Evolutionary conservation across 2,113 vertebrate species (phyloP).

Genomic region (Taurulus bubalis): DNA sequence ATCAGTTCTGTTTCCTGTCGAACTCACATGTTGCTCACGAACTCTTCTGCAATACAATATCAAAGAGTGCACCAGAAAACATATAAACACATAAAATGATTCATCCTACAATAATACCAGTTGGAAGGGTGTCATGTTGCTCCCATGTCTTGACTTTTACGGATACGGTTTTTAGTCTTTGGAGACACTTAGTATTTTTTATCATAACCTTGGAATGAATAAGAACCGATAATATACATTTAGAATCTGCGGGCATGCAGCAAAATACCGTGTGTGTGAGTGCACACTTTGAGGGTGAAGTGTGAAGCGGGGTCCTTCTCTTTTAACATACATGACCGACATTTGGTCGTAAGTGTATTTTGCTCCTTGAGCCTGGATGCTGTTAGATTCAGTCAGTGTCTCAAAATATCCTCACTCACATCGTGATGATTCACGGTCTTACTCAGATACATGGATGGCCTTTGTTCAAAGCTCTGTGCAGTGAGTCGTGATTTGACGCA

Average conservation of each 20-base stretch:
- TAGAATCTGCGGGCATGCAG: constrained; percentile 13
- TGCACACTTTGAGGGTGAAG: not conserved
- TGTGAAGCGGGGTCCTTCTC: too few species aligned
- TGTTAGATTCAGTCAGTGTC: constrained; percentile 11
- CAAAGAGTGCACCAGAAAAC: not conserved
- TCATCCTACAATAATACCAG: too few species aligned
- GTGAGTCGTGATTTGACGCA: constrained; percentile 34
- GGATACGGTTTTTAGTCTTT: not conserved
- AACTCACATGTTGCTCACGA: not conserved
- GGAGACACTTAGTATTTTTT: not conserved
- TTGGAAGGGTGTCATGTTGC: too few species aligned
- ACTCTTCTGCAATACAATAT: not conserved
- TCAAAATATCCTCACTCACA: constrained; percentile 17
- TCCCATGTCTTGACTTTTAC: not conserved
- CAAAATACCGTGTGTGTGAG: not conserved
- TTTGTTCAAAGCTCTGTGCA: constrained; percentile 4
- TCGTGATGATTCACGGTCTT: constrained; percentile 23
- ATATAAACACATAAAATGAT: not conserved
- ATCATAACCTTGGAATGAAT: not conserved
- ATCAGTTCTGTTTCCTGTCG: not conserved
- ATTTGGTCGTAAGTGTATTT: not conserved
- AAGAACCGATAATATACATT: not conserved
- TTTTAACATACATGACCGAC: not conserved
- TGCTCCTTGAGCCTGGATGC: not conserved
- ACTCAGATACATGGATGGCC: not conserved